Percentiles rank a stretch among this genome's conserved stretches.
phyloP scores from a whole-genome alignment of 2,113 vertebrate genomes.

The Hydropotes inermis region DNA sequence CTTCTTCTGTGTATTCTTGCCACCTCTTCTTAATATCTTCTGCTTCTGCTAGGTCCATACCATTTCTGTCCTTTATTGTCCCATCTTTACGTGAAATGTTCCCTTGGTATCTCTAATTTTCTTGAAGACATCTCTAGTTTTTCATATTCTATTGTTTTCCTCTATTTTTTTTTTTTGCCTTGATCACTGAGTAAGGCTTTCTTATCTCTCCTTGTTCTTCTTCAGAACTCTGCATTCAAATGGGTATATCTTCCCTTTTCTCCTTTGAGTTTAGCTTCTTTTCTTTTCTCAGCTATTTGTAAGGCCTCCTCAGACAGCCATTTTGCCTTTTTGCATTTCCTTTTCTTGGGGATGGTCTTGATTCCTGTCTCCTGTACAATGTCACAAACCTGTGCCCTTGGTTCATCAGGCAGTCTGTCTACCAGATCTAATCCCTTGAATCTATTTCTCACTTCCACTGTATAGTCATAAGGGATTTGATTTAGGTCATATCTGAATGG shows the following conservation, averaged over 20 bases:
- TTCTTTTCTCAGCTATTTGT: background rate
- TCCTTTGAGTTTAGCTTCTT: background rate
- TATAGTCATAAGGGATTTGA: too few relatives aligned
- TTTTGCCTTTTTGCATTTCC: too few relatives aligned
- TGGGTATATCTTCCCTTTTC: background rate
- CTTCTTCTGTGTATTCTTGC: background rate
- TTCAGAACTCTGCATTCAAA: background rate
- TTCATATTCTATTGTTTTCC: background rate
- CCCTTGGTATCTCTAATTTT: background rate
- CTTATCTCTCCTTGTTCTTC: background rate
- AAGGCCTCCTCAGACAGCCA: too few relatives aligned
- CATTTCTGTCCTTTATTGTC: background rate
- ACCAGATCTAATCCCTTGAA: too few relatives aligned
- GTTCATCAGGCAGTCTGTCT: too few relatives aligned
- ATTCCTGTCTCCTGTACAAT: too few relatives aligned
- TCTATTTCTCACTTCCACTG: too few relatives aligned
- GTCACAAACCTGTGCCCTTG: fast-evolving
- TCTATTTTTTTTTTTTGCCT: background rate
- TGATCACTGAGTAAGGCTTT: background rate
- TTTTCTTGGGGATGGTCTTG: too few relatives aligned
- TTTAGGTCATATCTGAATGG: too few relatives aligned
- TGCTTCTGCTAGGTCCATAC: background rate
- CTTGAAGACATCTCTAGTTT: background rate
- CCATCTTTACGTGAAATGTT: background rate
- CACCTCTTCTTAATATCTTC: background rate